These are phyloP conservation scores for Cephus cinctus DNA, from an alignment of 1,140 invertebrate species.

Conservation along the genomic window DNA sequence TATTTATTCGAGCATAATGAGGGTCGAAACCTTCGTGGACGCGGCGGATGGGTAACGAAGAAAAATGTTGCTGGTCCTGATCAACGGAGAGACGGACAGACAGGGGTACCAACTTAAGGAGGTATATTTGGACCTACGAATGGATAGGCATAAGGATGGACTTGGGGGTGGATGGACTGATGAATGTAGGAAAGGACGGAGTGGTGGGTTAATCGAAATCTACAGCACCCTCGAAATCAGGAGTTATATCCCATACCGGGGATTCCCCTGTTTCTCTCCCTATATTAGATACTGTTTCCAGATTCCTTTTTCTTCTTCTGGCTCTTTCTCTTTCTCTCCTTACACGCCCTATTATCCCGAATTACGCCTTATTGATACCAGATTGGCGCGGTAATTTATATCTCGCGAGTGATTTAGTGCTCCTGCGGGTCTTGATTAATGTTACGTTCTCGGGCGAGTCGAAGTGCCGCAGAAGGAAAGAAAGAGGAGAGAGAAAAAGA, in stretches of 20 bases:
- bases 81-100: slow-evolving; percentile 17
- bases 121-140: too few relatives aligned
- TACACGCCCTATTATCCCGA: slow-evolving; percentile 34
- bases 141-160: too few relatives aligned
- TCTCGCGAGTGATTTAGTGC: slow-evolving; percentile 31
- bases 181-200: background rate
- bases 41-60: slow-evolving; percentile 33
- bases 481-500: too few relatives aligned
- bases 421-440: slow-evolving; percentile 17
- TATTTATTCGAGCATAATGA: slow-evolving; percentile 18
- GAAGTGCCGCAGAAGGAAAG: too few relatives aligned
- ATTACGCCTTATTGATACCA: slow-evolving; percentile 40
- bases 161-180: too few relatives aligned
- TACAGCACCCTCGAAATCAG: slow-evolving; percentile 36
- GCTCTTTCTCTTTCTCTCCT: slow-evolving; percentile 13
- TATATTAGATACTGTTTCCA: background rate
- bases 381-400: slow-evolving; percentile 37
- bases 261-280: background rate
- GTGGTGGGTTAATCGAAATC: slow-evolving; percentile 35
- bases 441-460: background rate
- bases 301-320: background rate
- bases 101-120: too few relatives aligned
- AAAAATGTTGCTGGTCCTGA: slow-evolving; percentile 30
- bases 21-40: background rate
- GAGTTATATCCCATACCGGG: slow-evolving; percentile 31